These are phyloP conservation scores for Scylla paramamosain DNA, from an alignment of 1,140 invertebrate genomes.

Conservation along the genomic window DNA sequence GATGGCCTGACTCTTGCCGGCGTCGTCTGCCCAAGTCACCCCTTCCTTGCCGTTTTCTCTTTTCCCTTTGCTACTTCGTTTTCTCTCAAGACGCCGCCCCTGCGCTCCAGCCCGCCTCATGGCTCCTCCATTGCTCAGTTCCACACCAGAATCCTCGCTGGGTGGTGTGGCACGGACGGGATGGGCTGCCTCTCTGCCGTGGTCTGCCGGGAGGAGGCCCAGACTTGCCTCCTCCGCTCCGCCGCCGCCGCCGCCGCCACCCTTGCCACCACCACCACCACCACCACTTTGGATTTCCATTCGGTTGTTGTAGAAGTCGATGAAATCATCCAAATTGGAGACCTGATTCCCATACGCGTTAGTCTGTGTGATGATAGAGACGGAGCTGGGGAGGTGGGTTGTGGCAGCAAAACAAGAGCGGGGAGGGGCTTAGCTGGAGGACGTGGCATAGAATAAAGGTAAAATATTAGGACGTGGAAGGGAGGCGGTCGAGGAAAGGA, in stretches of 20 bases:
- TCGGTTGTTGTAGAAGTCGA: conserved; percentile 70
- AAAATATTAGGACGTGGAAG: too few relatives aligned
- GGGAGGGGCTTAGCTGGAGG: not conserved
- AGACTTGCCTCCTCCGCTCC: not conserved
- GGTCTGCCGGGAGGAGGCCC: not conserved
- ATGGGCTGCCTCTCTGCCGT: not conserved
- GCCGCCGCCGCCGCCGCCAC: conserved; percentile 27
- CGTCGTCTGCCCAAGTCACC: conserved; percentile 57
- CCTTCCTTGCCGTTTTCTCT: conserved; percentile 80
- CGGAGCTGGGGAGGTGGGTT: conserved; percentile 44
- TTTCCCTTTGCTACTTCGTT: conserved; percentile 81
- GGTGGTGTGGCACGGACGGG: conserved; percentile 81
- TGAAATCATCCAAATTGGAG: conserved; percentile 74
- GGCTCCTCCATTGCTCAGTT: conserved; percentile 84
- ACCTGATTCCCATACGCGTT: conserved; percentile 62
- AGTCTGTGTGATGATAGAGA: conserved; percentile 68
- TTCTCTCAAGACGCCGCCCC: conserved; percentile 76
- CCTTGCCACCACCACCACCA: not conserved
- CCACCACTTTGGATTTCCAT: conserved; percentile 62
- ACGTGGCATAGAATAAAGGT: not conserved
- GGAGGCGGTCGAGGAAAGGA: not conserved
- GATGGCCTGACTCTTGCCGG: not conserved
- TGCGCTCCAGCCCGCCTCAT: conserved; percentile 80
- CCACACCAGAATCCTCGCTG: conserved; percentile 91
- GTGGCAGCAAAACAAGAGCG: conserved; percentile 46